phyloP scores from a whole-genome alignment of 2,797 vertebrate species.

The Epinephelus awoara region DNA sequence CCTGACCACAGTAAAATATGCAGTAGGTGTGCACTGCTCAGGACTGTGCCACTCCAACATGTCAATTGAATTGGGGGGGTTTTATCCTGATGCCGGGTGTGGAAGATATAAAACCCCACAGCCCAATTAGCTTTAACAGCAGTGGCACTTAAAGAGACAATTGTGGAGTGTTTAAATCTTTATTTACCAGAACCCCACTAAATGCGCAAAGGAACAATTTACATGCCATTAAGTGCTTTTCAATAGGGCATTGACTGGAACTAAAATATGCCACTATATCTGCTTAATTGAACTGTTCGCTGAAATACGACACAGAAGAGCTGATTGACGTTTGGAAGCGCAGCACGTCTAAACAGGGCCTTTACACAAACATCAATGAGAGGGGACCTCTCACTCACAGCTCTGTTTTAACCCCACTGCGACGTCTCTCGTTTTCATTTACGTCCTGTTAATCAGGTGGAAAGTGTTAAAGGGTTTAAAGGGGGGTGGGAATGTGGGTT shows the following conservation, averaged over 20 bases:
- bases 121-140: slow-evolving; percentile 94
- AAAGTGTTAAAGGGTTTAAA: slow-evolving; percentile 43
- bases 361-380: slow-evolving; percentile 78
- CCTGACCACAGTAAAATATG: slow-evolving; percentile 46
- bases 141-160: slow-evolving; percentile 93
- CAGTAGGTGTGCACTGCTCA: slow-evolving; percentile 44
- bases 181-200: slow-evolving; percentile 94
- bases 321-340: slow-evolving; percentile 81
- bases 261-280: slow-evolving; percentile 95
- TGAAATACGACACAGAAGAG: slow-evolving; percentile 87
- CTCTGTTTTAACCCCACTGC: slow-evolving; percentile 54
- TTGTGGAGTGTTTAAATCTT: slow-evolving; percentile 95
- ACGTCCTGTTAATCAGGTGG: slow-evolving; percentile 56
- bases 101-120: slow-evolving; percentile 88
- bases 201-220: slow-evolving; percentile 93
- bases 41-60: slow-evolving; percentile 56
- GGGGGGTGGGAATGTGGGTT: slow-evolving; percentile 5
- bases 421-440: slow-evolving; percentile 63
- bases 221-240: slow-evolving; percentile 98
- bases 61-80: slow-evolving; percentile 60
- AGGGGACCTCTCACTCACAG: slow-evolving; percentile 60
- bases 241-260: slow-evolving; percentile 97
- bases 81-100: slow-evolving; percentile 82
- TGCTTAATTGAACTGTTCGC: slow-evolving; percentile 93
- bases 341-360: slow-evolving; percentile 68